These are phyloP conservation scores for Lethrus apterus DNA, from an alignment of 1,140 invertebrate species.

Conservation along the genomic window DNA sequence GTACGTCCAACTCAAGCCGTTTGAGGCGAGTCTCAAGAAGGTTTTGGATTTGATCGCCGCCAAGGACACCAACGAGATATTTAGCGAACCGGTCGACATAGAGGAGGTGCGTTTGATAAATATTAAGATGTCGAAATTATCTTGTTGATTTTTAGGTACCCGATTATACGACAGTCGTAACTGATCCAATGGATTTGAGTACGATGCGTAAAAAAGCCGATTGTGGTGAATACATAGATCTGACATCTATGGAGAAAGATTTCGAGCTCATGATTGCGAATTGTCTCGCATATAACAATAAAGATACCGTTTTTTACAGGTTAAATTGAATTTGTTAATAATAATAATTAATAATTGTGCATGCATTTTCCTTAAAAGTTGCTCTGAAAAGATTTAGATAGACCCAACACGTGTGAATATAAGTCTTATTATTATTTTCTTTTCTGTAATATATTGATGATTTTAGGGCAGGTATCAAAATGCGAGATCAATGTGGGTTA, in stretches of 20 bases:
- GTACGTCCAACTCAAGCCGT: constrained; percentile 72
- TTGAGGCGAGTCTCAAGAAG: constrained; percentile 67
- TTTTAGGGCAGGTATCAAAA: constrained; percentile 75
- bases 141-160: constrained; percentile 56
- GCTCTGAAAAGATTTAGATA: too few species aligned
- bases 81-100: constrained; percentile 85
- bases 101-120: constrained; percentile 56
- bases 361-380: too few species aligned
- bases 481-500: constrained; percentile 75
- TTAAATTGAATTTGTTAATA: constrained; percentile 22
- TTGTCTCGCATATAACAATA: constrained; percentile 90
- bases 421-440: neutral
- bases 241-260: constrained; percentile 79
- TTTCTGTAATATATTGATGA: neutral
- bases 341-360: neutral
- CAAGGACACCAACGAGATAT: constrained; percentile 81
- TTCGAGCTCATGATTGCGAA: constrained; percentile 93
- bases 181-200: constrained; percentile 81
- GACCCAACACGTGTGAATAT: too few species aligned
- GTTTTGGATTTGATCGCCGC: constrained; percentile 69
- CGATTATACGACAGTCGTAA: constrained; percentile 88
- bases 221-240: constrained; percentile 63
- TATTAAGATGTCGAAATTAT: constrained; percentile 52
- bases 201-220: constrained; percentile 83
- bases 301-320: constrained; percentile 78